phyloP scores from a whole-genome alignment of 1,140 invertebrate species.

The Euwallacea similis region DNA sequence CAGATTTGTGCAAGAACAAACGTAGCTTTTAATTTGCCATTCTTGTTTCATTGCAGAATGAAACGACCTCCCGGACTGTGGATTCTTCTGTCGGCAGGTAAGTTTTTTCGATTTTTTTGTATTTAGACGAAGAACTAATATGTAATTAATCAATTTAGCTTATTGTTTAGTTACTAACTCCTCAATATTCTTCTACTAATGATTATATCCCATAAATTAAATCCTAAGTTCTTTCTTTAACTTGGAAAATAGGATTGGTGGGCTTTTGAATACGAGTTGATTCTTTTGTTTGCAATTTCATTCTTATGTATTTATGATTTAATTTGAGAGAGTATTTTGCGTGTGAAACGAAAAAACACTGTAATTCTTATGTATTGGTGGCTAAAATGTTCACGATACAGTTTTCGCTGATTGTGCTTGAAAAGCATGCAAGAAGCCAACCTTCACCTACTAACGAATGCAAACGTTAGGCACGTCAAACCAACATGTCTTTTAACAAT shows the following conservation, averaged over 20 bases:
- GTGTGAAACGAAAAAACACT: background rate
- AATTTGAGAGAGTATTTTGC: background rate
- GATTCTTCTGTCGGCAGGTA: slow-evolving; percentile 51
- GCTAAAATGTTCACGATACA: background rate
- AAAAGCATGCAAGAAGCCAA: slow-evolving; percentile 15
- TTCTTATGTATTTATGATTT: background rate
- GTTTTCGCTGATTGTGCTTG: slow-evolving; percentile 11
- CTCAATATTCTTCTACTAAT: too few relatives aligned
- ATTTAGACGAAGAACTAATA: too few relatives aligned
- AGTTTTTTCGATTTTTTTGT: slow-evolving; percentile 5
- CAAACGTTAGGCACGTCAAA: background rate
- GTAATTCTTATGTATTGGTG: background rate
- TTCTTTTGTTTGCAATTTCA: background rate
- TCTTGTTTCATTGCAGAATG: slow-evolving; percentile 49
- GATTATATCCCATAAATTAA: too few relatives aligned
- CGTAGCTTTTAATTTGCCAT: background rate
- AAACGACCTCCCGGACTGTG: slow-evolving; percentile 51
- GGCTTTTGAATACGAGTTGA: too few relatives aligned
- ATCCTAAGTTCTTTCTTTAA: too few relatives aligned
- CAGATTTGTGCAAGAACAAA: background rate
- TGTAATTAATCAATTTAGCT: too few relatives aligned
- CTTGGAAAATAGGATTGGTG: too few relatives aligned
- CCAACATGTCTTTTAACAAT: too few relatives aligned
- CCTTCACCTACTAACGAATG: slow-evolving; percentile 31
- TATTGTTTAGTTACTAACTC: too few relatives aligned